Percentiles rank a stretch among this genome's conserved stretches.
Evolutionary conservation across 2,113 vertebrate species (phyloP).

Genomic region (Oxyruncus cristatus): DNA sequence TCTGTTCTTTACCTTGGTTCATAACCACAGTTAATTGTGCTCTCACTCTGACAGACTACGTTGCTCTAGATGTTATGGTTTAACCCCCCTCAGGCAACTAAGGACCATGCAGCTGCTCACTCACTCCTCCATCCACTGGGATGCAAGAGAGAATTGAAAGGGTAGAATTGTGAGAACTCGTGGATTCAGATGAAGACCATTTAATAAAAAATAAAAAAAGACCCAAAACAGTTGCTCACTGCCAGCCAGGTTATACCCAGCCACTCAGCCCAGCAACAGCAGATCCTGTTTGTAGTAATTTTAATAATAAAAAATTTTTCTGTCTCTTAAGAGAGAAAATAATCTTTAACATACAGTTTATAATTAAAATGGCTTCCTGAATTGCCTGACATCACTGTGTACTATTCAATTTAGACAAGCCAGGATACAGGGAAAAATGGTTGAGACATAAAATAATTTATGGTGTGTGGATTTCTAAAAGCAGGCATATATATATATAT

Average conservation of each 20-base stretch:
- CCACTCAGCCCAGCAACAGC: fast-evolving
- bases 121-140: neutral
- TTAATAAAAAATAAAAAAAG: neutral
- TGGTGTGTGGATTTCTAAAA: neutral
- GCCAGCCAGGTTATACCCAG: fast-evolving
- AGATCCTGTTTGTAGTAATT: neutral
- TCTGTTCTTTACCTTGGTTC: neutral
- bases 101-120: fast-evolving
- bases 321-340: neutral
- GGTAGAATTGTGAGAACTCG: neutral
- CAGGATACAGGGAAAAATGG: neutral
- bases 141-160: neutral
- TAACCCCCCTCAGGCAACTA: neutral
- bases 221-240: fast-evolving
- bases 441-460: neutral
- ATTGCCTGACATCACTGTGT: neutral
- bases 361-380: neutral
- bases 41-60: neutral
- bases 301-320: neutral
- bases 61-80: neutral
- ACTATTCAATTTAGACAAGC: neutral
- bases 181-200: neutral
- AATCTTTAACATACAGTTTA: neutral
- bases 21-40: neutral
- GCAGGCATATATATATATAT: neutral